phyloP scores from a whole-genome alignment of 2,888 invertebrate genomes.

The Camponotus fellah region DNA sequence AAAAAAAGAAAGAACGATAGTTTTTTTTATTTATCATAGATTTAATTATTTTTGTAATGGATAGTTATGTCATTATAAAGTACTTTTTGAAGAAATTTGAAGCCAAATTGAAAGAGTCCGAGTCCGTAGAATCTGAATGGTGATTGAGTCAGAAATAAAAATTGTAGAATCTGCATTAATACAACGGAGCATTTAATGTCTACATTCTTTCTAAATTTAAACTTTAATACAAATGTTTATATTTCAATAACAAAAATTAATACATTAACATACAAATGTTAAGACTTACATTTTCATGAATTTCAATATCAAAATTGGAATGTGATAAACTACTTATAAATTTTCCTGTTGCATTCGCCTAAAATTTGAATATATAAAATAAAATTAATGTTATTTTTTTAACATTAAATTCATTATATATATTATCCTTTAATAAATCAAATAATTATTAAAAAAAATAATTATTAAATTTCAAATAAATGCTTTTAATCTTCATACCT shows the following conservation, averaged over 20 bases:
- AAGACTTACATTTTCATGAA: neutral
- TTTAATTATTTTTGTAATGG: too few species aligned
- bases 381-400: neutral
- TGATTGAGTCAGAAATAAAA: neutral
- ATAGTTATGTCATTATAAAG: neutral
- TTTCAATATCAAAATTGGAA: neutral
- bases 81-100: slow-evolving; percentile 25
- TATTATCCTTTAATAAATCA: too few species aligned
- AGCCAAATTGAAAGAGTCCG: slow-evolving; percentile 25
- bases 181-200: neutral
- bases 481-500: neutral
- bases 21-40: too few species aligned
- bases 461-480: too few species aligned
- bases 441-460: neutral
- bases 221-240: neutral
- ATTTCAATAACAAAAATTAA: neutral
- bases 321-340: neutral
- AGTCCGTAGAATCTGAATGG: slow-evolving; percentile 21
- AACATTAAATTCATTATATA: too few species aligned
- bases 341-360: neutral
- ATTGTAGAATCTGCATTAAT: slow-evolving; percentile 2
- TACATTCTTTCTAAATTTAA: neutral
- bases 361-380: neutral
- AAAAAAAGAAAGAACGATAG: too few species aligned
- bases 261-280: neutral